phyloP scores from a whole-genome alignment of 2,113 vertebrate genomes.

The Bufo gargarizans region DNA sequence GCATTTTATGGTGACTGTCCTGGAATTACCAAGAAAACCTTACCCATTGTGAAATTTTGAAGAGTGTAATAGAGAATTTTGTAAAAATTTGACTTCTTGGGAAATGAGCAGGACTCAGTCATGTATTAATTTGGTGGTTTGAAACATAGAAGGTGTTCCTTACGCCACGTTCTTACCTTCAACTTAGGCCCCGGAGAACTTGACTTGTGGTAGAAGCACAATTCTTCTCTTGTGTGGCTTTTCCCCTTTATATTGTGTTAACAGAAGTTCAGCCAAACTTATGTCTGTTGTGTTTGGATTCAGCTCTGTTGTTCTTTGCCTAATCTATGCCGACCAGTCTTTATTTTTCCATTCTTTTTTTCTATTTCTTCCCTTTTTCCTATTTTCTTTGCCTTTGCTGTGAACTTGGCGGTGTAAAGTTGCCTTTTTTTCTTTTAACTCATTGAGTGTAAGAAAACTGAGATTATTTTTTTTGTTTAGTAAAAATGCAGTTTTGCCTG shows the following conservation, averaged over 20 bases:
- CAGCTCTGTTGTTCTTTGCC: slow-evolving; percentile 64
- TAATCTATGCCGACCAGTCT: slow-evolving; percentile 58
- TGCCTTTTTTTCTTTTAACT: slow-evolving; percentile 55
- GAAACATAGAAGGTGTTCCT: background rate
- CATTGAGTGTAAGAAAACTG: slow-evolving; percentile 8
- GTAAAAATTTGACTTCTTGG: background rate
- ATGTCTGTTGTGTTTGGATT: slow-evolving; percentile 67
- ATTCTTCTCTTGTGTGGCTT: slow-evolving; percentile 51
- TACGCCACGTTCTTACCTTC: background rate
- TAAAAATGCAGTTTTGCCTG: background rate
- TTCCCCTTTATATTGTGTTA: slow-evolving; percentile 65
- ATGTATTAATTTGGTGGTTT: background rate
- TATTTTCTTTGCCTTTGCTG: slow-evolving; percentile 69
- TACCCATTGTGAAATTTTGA: background rate
- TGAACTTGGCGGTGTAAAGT: slow-evolving; percentile 42
- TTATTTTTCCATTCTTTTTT: slow-evolving; percentile 58
- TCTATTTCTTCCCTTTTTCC: slow-evolving; percentile 58
- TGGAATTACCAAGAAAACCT: background rate
- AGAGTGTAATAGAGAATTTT: background rate
- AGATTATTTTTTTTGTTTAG: too few relatives aligned
- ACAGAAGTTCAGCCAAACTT: slow-evolving; percentile 62
- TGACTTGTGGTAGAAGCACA: slow-evolving; percentile 18
- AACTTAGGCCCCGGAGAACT: background rate
- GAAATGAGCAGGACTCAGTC: background rate
- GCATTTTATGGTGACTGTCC: too few relatives aligned